Evolutionary conservation across 2,113 vertebrate species (phyloP), one percentile per base, ranked within the genome.

Genomic region (Amphiprion ocellaris): DNA sequence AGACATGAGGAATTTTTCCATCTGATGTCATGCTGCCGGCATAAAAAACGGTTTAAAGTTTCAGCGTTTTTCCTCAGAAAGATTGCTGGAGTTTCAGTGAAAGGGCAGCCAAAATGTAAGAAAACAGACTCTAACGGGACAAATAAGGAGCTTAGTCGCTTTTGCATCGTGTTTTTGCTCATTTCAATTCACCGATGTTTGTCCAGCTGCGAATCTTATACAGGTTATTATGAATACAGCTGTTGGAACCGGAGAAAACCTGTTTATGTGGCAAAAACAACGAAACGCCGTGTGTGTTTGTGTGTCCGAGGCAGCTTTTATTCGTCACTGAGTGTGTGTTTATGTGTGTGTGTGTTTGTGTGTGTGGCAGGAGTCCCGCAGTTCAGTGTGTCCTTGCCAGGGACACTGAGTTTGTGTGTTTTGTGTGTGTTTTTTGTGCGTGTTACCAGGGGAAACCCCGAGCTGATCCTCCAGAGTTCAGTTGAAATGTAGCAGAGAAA

Each of bases 391-490:
- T 79, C 78, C 70, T 37, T 85, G 81, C 74, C 82, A 87, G 58
- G 83, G 81, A 92, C 21, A 21, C 82, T 10, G 21, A 7, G 11
- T 15, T 7, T 44, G 41, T 58, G n/a, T 70, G 61, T 82, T 58
- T 44, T 75, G 54, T 67, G 60, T 76, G 56, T 79, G n/a, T 73
- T 77, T 55, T 83, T 67, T 85, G 70, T 77, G 49, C 82, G 67
- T 81, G 91, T 93, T 81, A 89, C 91, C 87, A 87, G 79, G 92
- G 92, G 93, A 94, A 94, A 92, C 92, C 92, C 89, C 73, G 14
- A 39, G 69, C 70, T 41, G n/a, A 53, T 80, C 77, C 69, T 72
- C 26, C 81, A 69, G 69, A 81, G 69, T 80, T 83, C 68, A 70
- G 47, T 39, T 85, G 56, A 87, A 87, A 82, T 78, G 79, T 76